Evolutionary conservation across 2,797 vertebrate genomes (phyloP).

Genomic region (Stomatorhinus walkeri): DNA sequence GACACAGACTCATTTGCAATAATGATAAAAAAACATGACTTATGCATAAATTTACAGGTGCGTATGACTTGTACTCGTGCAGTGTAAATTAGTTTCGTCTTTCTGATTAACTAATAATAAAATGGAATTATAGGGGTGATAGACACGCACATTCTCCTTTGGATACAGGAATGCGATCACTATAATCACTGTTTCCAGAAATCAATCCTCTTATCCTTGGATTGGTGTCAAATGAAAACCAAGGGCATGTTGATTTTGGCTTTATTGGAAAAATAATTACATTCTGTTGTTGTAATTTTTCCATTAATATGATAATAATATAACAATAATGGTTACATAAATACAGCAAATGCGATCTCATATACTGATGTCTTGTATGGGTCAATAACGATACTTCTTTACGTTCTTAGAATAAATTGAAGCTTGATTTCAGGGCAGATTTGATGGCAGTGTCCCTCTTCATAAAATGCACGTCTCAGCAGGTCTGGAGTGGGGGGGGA

Average conservation of each 20-base stretch:
- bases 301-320: conserved; percentile 21
- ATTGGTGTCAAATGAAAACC: conserved; percentile 8
- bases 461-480: not conserved
- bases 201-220: conserved; percentile 14
- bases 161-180: not conserved
- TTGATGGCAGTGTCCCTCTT: not conserved
- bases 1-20: not conserved
- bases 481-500: not conserved
- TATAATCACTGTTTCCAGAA: not conserved
- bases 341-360: not conserved
- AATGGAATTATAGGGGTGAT: not conserved
- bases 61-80: not conserved
- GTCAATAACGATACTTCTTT: not conserved
- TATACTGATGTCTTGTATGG: not conserved
- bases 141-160: not conserved
- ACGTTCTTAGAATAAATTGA: not conserved
- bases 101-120: conserved; percentile 10
- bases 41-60: conserved; percentile 6
- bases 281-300: conserved; percentile 6
- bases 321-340: not conserved
- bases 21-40: not conserved
- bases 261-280: conserved; percentile 14
- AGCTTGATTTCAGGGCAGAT: not conserved
- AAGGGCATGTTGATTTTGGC: conserved; percentile 3
- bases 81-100: conserved; percentile 18